Conservation (phyloP, 2,797 vertebrate species). For the Liparis tanakae region DNA sequence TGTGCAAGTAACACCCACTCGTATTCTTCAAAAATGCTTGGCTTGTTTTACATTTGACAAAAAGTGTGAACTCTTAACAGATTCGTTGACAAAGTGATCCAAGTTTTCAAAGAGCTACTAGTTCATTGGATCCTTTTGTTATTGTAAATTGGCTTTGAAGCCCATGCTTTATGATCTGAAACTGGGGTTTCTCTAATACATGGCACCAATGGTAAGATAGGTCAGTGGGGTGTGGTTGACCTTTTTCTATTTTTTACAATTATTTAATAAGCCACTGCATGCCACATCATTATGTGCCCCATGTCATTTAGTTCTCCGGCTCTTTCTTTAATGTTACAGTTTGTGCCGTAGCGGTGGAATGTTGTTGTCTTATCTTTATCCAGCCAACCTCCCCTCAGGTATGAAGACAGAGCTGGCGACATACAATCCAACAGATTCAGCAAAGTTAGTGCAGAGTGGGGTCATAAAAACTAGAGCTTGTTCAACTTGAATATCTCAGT, state of each 20-base stretch:
- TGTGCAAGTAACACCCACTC: slow-evolving; percentile 11
- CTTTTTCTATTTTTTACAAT: background rate
- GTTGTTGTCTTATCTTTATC: slow-evolving; percentile 60
- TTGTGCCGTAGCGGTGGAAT: slow-evolving; percentile 54
- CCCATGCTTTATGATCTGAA: slow-evolving; percentile 23
- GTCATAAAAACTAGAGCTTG: slow-evolving; percentile 56
- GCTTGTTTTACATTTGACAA: slow-evolving; percentile 14
- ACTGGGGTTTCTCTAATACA: slow-evolving; percentile 23
- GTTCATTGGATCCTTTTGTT: slow-evolving; percentile 23
- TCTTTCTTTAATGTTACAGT: slow-evolving; percentile 33
- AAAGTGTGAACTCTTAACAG: slow-evolving; percentile 20
- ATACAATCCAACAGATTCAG: slow-evolving; percentile 57
- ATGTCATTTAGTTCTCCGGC: slow-evolving; percentile 11
- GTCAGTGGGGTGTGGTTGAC: background rate
- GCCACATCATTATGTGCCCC: slow-evolving; percentile 11
- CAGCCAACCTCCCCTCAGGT: slow-evolving; percentile 59
- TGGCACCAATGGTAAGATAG: background rate
- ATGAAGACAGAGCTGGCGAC: slow-evolving; percentile 60
- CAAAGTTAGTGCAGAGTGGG: slow-evolving; percentile 25
- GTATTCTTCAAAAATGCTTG: background rate
- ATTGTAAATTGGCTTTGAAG: slow-evolving; percentile 36
- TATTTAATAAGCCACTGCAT: background rate
- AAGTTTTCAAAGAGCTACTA: slow-evolving; percentile 16
- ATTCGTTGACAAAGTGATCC: slow-evolving; percentile 14
- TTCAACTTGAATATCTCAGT: slow-evolving; percentile 55